Base-by-base conservation (phyloP, 2,113 vertebrate species). In the Sorex araneus region DNA sequence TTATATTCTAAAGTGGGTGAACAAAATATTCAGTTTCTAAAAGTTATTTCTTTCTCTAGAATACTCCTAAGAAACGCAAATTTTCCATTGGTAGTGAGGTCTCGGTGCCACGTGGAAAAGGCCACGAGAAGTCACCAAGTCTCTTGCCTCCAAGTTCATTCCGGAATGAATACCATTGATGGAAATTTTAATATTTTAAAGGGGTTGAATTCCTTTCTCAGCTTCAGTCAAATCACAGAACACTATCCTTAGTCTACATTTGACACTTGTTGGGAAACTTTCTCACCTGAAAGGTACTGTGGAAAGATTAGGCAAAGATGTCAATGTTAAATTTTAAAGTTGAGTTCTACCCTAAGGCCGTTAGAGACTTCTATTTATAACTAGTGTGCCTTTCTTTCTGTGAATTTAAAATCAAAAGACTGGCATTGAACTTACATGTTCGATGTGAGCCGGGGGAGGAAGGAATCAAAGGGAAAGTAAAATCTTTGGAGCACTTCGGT, bases 311-410 rank as follows among this genome's bases (percentile, higher is more conserved):
- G 54, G 11, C 6, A 81, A 92, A 75, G 40, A 11, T 32, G 86
- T 90, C 94, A 80, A 28, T 79, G 67, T 69, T 47, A 69, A 69
- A 6, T 71, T 76, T 87, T 87, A 84, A 86, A 54, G 45, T 15
- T 16, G 47, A 87, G 9, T 87, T 83, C 30, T 74, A 12, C 6
- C 3, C 8, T 12, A 4, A 32, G 32, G 13, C 47, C 19, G 50
- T 28, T 89, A 69, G 60, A 70, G 27, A 28, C 70, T 57, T 84
- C 45, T 64, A 23, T 32, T 84, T 90, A 63, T 69, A 18, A 54
- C 57, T 76, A 45, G n/a, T 75, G 5, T 86, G 34, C 73, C 12
- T 87, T 64, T 47, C 12, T 87, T 64, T 47, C 12, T 27, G 15
- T 70, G 50, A 66, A 67, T 91, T 10, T 23, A 60, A 32, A 93